Conservation (phyloP, 2,888 invertebrate genomes). For the Andrena hattorfiana region DNA sequence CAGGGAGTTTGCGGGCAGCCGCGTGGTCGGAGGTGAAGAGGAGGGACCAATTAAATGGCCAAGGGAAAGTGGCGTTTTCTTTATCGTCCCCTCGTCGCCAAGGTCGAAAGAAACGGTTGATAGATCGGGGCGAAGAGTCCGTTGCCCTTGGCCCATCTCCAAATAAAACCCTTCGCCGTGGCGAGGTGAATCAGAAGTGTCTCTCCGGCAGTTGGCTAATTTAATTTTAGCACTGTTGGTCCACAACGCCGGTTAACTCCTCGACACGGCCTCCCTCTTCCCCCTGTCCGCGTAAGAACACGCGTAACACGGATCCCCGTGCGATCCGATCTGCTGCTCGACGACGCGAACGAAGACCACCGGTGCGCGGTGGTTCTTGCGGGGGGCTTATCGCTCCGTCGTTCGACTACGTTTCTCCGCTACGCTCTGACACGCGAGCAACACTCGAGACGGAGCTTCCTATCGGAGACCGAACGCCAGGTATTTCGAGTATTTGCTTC, state of each 20-base stretch:
- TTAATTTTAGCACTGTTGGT: slow-evolving; percentile 69
- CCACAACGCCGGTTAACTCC: slow-evolving; percentile 9
- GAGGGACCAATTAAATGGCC: neutral
- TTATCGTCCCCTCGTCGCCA: slow-evolving; percentile 33
- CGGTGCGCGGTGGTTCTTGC: slow-evolving; percentile 31
- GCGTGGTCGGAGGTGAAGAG: neutral
- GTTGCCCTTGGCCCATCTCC: slow-evolving; percentile 78
- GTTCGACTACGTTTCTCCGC: neutral
- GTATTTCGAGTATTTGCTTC: slow-evolving; percentile 37
- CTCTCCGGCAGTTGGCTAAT: slow-evolving; percentile 68
- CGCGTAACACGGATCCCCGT: slow-evolving; percentile 44
- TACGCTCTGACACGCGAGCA: neutral
- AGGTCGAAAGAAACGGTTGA: slow-evolving; percentile 56
- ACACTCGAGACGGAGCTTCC: neutral
- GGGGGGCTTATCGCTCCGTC: slow-evolving; percentile 16
- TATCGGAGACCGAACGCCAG: slow-evolving; percentile 27
- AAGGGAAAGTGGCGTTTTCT: slow-evolving; percentile 13
- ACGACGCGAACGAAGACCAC: slow-evolving; percentile 42
- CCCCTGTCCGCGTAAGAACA: slow-evolving; percentile 50
- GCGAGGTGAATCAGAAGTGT: slow-evolving; percentile 72
- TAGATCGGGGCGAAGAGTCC: slow-evolving; percentile 61
- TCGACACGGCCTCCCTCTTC: slow-evolving; percentile 1
- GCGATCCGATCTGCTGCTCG: neutral
- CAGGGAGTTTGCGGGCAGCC: neutral
- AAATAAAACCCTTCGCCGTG: slow-evolving; percentile 70